Conservation (phyloP, 2,113 vertebrate genomes). For the Phoenicopterus ruber region DNA sequence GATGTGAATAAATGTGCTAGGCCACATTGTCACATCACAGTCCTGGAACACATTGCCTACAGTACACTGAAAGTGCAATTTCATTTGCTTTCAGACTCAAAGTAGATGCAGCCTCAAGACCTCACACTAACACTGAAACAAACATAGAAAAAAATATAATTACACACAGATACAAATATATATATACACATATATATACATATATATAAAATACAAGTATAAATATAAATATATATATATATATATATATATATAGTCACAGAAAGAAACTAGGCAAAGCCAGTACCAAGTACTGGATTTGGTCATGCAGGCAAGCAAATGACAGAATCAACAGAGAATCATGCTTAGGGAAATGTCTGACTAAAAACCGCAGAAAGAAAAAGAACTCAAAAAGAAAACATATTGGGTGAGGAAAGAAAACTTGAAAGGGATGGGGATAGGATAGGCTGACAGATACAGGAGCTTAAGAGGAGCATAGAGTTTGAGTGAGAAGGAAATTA, state of each 20-base stretch:
- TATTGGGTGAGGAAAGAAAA: not conserved
- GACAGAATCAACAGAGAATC: conserved; percentile 66
- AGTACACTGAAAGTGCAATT: conserved; percentile 68
- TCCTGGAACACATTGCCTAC: conserved; percentile 70
- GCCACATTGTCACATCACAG: conserved; percentile 87
- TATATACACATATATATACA: not conserved
- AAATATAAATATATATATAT: not conserved
- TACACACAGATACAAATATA: conserved; percentile 12
- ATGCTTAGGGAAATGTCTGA: conserved; percentile 62
- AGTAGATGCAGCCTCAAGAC: conserved; percentile 75
- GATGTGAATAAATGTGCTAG: conserved; percentile 84
- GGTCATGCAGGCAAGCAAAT: conserved; percentile 83
- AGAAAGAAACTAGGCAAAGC: conserved; percentile 66
- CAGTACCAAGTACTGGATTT: conserved; percentile 68
- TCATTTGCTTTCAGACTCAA: conserved; percentile 74
- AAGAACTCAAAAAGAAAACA: not conserved
- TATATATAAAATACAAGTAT: not conserved
- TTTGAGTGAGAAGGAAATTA: conserved; percentile 31
- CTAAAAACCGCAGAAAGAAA: conserved; percentile 10
- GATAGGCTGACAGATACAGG: conserved; percentile 31
- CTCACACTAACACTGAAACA: conserved; percentile 75
- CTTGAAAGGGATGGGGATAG: not conserved
- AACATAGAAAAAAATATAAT: conserved; percentile 59
- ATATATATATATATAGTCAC: conserved; percentile 50
- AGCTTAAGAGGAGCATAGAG: conserved; percentile 1